Evolutionary conservation across 37 sponge, comb jelly and placozoan species (phyloP), one percentile per base, ranked within the genome.

Genomic region (Hexactinellida sp.): DNA sequence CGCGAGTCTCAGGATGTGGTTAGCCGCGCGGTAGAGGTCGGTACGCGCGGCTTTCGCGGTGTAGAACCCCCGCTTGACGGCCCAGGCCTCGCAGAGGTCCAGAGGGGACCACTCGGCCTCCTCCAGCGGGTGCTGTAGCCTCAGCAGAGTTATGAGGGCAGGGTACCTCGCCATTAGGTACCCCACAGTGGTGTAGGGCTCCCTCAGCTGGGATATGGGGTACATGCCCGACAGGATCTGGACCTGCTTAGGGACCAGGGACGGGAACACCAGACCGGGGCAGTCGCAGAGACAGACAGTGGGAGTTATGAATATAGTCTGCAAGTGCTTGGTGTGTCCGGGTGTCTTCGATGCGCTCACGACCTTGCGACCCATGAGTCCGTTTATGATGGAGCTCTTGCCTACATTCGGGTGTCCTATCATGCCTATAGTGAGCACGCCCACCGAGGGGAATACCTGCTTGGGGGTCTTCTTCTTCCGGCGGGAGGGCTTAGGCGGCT

Each of bases 281-380:
- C 99, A 95, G 82, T 98, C 99, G 90, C 99, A 98, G 10, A 98
- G 86, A 0, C 91, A 84, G 82, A 97, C 47, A 3, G 89, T 83
- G 34, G 85, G 91, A 10, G 95, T 88, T 85, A 95, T 92, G 89
- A 88, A 95, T 84, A 97, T 92, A 24, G 98, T 97, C 85, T 98
- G 99, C 76, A 98, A 98, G 88, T 98, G 99, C 38, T 98, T 98
- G 34, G 99, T 98, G 90, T 98, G 99, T 38, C 99, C 99, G 38
- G 99, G 99, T 0, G 99, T 95, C 35, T 92, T 86, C 0, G 99
- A 98, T 21, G 89, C 91, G 51, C 99, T 98, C 39, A 98, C 99
- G 37, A 85, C 52, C 94, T 95, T 98, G 37, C 92, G 91, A 34
- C 89, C 89, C 87, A 98, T 84, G 5, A 98, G 55, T 16, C 96